Base-by-base conservation (phyloP, 2,888 invertebrate species). In the Coenonympha arcania region DNA sequence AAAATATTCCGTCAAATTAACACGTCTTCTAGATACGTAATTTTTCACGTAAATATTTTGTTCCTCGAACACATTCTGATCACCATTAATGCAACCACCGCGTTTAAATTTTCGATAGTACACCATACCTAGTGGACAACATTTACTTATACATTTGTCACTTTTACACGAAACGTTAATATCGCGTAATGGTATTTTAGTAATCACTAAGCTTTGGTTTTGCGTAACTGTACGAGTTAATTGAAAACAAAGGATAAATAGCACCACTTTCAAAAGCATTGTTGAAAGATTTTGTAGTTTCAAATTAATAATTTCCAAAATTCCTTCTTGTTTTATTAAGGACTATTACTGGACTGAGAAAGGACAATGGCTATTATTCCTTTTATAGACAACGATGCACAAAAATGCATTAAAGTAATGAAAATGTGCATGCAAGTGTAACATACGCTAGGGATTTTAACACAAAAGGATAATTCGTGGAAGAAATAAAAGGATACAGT, bases 101-200 rank as follows among this genome's bases (percentile, higher is more conserved):
- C 1, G 18, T 11, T 43, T 49, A 1, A 3, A 8, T 13, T 30
- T 40, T 34, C 13, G 37, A 13, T 42, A 54, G 46, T 36, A 55
- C 48, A 62, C 58, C 62, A 64, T 64, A 1, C 62, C 65, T n/a
- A 58, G 31, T 0, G 70, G 68, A 28, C 76, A 76, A 52, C 77
- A 77, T 52, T 76, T 76, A 13, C 64, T 64, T 0, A 76, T 36
- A 59, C 70, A 76, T 4, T 52, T 57, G 13, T 33, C 52, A n/a
- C 40, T 52, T 9, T n/a, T 2, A 56, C 52, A 60, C 9, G 47
- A 36, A 16, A 31, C 11, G 2, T 24, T 53, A 18, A 34, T 26
- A 49, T 48, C 47, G 50, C 48, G 48, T 44, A 56, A 36, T 39
- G 50, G 56, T 55, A 59, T 55, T 48, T 58, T 58, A 9, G 34